Conservation (phyloP, 2,888 invertebrate species). For the Synanthedon vespiformis region DNA sequence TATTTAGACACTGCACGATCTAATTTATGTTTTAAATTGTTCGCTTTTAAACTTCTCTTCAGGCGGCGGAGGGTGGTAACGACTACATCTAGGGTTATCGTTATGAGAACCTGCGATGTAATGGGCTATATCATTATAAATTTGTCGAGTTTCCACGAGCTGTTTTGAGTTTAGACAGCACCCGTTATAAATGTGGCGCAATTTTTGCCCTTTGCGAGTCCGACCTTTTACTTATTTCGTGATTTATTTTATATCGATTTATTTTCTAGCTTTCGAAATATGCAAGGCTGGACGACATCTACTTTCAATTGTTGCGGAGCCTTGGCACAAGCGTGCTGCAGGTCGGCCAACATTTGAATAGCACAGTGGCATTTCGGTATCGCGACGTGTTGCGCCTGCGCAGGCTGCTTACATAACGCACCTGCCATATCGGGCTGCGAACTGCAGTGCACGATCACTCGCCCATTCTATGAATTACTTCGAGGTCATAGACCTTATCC, state of each 20-base stretch:
- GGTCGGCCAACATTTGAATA: constrained; percentile 35
- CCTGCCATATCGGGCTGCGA: constrained; percentile 63
- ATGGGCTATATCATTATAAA: constrained; percentile 58
- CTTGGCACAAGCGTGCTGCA: constrained; percentile 40
- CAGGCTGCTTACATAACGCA: constrained; percentile 59
- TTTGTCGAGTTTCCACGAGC: constrained; percentile 39
- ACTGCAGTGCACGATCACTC: constrained; percentile 62
- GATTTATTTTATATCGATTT: not conserved
- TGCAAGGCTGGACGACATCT: constrained; percentile 24
- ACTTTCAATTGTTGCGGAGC: constrained; percentile 55
- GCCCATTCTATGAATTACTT: constrained; percentile 67
- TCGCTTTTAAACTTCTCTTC: constrained; percentile 43
- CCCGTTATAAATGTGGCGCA: constrained; percentile 36
- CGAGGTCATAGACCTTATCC: constrained; percentile 63
- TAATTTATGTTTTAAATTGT: constrained; percentile 66
- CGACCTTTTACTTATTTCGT: constrained; percentile 17
- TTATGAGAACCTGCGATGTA: constrained; percentile 40
- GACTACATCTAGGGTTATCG: constrained; percentile 52
- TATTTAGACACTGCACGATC: constrained; percentile 66
- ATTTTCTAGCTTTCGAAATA: constrained; percentile 5
- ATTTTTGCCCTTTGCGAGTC: constrained; percentile 29
- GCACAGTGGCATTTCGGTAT: constrained; percentile 52
- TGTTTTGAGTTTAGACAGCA: constrained; percentile 23
- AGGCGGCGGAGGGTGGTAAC: constrained; percentile 35
- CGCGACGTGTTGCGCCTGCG: constrained; percentile 30